These are phyloP conservation scores for Charaxes varanes DNA, from an alignment of 1,140 invertebrate genomes.

Conservation along the genomic window DNA sequence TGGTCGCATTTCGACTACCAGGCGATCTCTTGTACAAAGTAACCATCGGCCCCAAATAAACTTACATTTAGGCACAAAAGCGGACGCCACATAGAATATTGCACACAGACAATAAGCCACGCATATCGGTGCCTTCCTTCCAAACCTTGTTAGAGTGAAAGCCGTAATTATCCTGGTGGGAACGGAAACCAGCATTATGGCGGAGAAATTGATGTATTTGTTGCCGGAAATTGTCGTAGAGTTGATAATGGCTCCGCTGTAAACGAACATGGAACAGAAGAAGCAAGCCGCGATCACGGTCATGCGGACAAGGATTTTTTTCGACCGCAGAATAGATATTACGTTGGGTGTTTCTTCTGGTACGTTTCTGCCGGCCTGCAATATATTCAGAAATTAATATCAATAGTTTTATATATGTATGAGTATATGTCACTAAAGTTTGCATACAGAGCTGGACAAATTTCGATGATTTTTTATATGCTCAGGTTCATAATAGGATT, in stretches of 20 bases:
- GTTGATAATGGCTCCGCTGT: constrained; percentile 85
- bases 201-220: constrained; percentile 76
- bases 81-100: constrained; percentile 56
- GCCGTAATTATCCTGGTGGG: constrained; percentile 77
- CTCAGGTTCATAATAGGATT: too few species aligned
- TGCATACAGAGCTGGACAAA: too few species aligned
- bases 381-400: too few species aligned
- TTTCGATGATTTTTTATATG: too few species aligned
- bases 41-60: too few species aligned
- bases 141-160: constrained; percentile 76
- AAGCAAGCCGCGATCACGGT: constrained; percentile 79
- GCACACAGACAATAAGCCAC: constrained; percentile 77
- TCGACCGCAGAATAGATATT: constrained; percentile 74
- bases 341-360: constrained; percentile 46
- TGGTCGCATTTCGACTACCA: too few species aligned
- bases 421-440: too few species aligned
- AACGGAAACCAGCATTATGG: constrained; percentile 73
- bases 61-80: constrained; percentile 63
- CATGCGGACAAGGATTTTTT: constrained; percentile 76
- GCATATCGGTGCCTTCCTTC: constrained; percentile 77
- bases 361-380: constrained; percentile 22
- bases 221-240: constrained; percentile 78
- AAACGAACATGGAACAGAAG: constrained; percentile 82
- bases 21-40: too few species aligned
- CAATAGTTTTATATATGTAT: too few species aligned